phyloP scores from a whole-genome alignment of 2,888 invertebrate species.

The Aproaerema taeniolella region DNA sequence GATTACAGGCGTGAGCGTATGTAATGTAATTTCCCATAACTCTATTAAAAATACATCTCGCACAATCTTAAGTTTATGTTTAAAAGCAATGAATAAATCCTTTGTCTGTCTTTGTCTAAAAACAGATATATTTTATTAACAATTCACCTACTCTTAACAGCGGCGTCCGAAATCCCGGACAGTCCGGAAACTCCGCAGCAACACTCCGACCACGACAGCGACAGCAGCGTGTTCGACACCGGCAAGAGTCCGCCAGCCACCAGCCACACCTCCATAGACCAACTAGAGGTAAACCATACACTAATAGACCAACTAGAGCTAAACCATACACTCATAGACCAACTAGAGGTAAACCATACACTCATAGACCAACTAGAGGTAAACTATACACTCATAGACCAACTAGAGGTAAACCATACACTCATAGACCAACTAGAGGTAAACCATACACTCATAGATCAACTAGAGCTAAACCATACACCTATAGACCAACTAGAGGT shows the following conservation, averaged over 20 bases:
- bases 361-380: background rate
- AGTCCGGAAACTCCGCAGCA: conserved; percentile 61
- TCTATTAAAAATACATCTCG: background rate
- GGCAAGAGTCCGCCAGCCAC: conserved; percentile 65
- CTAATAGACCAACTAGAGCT: background rate
- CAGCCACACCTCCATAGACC: conserved; percentile 67
- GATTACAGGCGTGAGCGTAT: background rate
- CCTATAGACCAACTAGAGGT: too few species aligned
- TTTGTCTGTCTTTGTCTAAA: background rate
- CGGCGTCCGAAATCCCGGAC: conserved; percentile 56
- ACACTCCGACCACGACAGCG: conserved; percentile 64
- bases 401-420: background rate
- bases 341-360: background rate
- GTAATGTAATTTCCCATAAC: background rate
- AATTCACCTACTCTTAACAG: conserved; percentile 23
- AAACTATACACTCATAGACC: background rate
- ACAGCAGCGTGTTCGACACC: conserved; percentile 63
- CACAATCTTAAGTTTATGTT: background rate
- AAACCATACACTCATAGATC: background rate
- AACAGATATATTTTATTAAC: too few species aligned
- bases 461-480: too few species aligned
- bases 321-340: too few species aligned
- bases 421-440: background rate
- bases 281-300: conserved; percentile 49
- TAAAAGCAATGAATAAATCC: background rate